Percentiles rank a stretch among this genome's conserved stretches.
phyloP scores from a whole-genome alignment of 2,888 invertebrate species.

The Protodeltote pygarga region DNA sequence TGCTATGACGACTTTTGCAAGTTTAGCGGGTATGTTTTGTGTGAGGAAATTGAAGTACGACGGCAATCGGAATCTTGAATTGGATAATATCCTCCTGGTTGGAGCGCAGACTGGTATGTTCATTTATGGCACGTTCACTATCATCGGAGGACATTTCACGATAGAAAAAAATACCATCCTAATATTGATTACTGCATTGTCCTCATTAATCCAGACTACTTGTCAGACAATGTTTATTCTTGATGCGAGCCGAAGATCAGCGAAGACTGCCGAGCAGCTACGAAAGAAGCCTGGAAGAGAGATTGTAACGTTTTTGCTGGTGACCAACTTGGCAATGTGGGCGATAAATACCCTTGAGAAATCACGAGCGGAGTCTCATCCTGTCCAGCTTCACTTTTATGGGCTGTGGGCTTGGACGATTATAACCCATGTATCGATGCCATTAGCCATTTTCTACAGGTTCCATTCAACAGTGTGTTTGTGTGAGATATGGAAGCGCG shows the following conservation, averaged over 20 bases:
- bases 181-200: constrained; percentile 93
- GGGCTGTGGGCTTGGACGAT: constrained; percentile 98
- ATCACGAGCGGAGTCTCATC: constrained; percentile 95
- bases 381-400: constrained; percentile 96
- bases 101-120: constrained; percentile 98
- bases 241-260: constrained; percentile 95
- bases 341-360: constrained; percentile 97
- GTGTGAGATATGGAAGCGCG: constrained; percentile 98
- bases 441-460: constrained; percentile 96
- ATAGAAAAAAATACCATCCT: constrained; percentile 93
- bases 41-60: constrained; percentile 95
- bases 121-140: constrained; percentile 96
- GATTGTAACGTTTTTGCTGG: constrained; percentile 96
- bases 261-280: constrained; percentile 93
- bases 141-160: constrained; percentile 96
- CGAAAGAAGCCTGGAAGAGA: constrained; percentile 96
- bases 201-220: constrained; percentile 95
- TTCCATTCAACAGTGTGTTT: constrained; percentile 98
- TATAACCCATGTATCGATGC: constrained; percentile 97
- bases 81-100: constrained; percentile 96
- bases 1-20: constrained; percentile 94
- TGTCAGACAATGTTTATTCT: constrained; percentile 96
- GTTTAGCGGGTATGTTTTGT: constrained; percentile 95
- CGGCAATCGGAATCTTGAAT: constrained; percentile 92
- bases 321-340: constrained; percentile 97